Conservation (phyloP, 2,113 vertebrate genomes). For the Rhea americana region DNA sequence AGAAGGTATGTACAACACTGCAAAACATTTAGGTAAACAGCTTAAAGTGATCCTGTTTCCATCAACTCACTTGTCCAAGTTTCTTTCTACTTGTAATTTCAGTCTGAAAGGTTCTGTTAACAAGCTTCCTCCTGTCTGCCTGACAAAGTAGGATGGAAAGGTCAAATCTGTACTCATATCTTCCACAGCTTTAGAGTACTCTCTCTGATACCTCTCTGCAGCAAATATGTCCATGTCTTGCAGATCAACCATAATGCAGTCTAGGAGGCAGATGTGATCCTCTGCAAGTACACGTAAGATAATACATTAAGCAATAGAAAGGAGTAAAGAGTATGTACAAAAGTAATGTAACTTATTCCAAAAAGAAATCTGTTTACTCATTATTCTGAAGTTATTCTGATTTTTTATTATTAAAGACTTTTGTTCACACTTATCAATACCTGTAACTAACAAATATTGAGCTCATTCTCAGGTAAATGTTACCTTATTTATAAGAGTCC, state of each 20-base stretch:
- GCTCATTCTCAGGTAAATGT: background rate
- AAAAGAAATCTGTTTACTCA: background rate
- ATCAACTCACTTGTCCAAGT: slow-evolving; percentile 91
- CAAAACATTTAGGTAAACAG: background rate
- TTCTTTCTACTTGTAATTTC: slow-evolving; percentile 92
- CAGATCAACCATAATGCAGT: slow-evolving; percentile 93
- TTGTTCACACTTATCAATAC: background rate
- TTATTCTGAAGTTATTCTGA: background rate
- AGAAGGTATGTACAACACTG: background rate
- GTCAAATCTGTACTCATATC: slow-evolving; percentile 75
- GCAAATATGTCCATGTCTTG: slow-evolving; percentile 98
- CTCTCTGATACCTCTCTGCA: slow-evolving; percentile 80
- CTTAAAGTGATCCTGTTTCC: background rate
- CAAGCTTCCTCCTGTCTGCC: slow-evolving; percentile 87
- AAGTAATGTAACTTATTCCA: background rate
- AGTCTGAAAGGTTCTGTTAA: slow-evolving; percentile 90
- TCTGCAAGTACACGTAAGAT: slow-evolving; percentile 72
- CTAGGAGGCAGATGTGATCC: slow-evolving; percentile 88
- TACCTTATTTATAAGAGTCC: background rate
- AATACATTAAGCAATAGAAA: background rate
- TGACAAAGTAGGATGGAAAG: slow-evolving; percentile 89
- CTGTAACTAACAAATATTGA: background rate
- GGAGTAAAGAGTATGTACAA: background rate
- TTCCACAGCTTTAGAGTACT: slow-evolving; percentile 65
- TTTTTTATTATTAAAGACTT: background rate